Evolutionary conservation across 1,140 invertebrate species (phyloP).

Genomic region (Leptinotarsa defecta): DNA sequence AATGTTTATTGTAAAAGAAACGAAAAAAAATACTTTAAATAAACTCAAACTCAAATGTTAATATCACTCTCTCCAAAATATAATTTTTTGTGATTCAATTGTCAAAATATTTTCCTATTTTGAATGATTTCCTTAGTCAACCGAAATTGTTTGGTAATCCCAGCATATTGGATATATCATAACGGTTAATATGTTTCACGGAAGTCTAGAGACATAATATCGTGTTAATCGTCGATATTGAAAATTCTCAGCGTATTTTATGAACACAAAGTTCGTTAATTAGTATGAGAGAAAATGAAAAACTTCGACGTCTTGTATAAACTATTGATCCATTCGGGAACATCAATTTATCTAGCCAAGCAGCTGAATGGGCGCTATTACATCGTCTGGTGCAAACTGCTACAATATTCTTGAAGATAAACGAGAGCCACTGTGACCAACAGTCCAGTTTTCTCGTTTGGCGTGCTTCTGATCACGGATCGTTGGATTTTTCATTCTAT

Average conservation of each 20-base stretch:
- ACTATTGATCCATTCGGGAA: constrained; percentile 12
- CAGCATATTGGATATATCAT: too few relatives aligned
- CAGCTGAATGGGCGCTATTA: constrained; percentile 20
- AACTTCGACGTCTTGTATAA: background rate
- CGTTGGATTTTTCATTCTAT: constrained; percentile 23
- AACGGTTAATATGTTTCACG: too few relatives aligned
- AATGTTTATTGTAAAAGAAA: too few relatives aligned
- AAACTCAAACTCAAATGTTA: too few relatives aligned
- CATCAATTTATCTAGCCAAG: constrained; percentile 23
- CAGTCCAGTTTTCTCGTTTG: constrained; percentile 14
- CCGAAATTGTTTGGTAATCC: too few relatives aligned
- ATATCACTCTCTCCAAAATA: too few relatives aligned
- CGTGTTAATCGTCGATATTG: too few relatives aligned
- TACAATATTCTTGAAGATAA: constrained; percentile 12
- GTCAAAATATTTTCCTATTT: too few relatives aligned
- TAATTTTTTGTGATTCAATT: too few relatives aligned
- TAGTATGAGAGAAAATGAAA: background rate
- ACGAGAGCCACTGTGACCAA: constrained; percentile 27
- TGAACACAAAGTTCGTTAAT: background rate
- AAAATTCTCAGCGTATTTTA: background rate
- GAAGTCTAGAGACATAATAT: too few relatives aligned
- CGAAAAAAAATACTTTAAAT: too few relatives aligned
- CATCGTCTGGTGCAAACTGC: constrained; percentile 20
- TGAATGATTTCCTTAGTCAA: too few relatives aligned
- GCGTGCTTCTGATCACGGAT: constrained; percentile 15